Evolutionary conservation across 2,888 invertebrate species (phyloP), one percentile per base, ranked within the genome.

Genomic region (Phorcus lineatus): DNA sequence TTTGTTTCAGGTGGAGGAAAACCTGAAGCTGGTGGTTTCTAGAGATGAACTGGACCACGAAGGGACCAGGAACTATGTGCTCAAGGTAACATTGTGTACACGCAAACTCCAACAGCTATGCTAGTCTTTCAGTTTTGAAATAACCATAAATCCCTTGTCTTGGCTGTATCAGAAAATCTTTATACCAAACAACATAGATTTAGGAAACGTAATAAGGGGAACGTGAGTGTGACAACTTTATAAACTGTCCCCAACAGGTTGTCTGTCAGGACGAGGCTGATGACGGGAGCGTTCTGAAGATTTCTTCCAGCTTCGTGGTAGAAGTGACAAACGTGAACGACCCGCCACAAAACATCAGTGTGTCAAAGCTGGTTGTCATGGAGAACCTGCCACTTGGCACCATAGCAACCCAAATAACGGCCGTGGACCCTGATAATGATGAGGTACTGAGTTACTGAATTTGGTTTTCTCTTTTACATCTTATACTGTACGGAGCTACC

Each of bases 271-370:
- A 88, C 57, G 70, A 78, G 11, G 83, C 85, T 7, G 11, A 19
- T 2, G 86, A 86, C 79, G 84, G 83, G 9, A 84, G 82, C 31
- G 57, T 79, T 9, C 75, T 88, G 6, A 70, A 78, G 24, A 53
- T 84, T 16, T 80, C 78, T 0, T 83, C 84, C 28, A 81, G 83
- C 1, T 79, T 88, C 55, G 82, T 82, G 0, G 80, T 89, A n/a
- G 83, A 85, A 19, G 82, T 89, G 9, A 86, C 84, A 24, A 83
- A 89, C 80, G 85, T 87, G 13, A 89, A 89, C 75, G 89, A 89
- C 40, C 82, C 88, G 13, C 89, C 89, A 2, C 79, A 79, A 79
- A 82, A 86, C 80, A 82, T 88, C 17, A 77, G 70, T 1, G 55
- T 88, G 57, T 82, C 82, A 2, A 79, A 54, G 9, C 31, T 54